A percentile compares a stretch with the other conserved stretches of the same genome.
Evolutionary conservation across 2,797 vertebrate genomes (phyloP).

Genomic region (Sylvia borin): DNA sequence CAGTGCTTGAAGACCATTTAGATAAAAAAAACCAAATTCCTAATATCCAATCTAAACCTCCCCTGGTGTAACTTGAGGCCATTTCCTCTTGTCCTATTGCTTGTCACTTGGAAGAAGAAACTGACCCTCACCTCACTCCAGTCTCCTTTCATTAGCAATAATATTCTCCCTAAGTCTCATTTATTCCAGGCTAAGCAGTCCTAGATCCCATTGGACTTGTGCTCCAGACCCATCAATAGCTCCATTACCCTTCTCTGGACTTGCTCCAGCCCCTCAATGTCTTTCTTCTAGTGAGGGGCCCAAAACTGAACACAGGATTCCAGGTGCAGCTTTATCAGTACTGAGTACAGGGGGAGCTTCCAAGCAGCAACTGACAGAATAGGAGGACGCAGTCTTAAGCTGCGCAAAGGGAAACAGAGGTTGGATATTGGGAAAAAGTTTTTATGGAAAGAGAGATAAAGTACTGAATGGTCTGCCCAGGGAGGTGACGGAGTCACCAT

Average conservation of each 20-base stretch:
- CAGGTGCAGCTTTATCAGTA: not conserved
- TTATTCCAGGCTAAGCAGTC: not conserved
- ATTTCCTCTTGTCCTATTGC: not conserved
- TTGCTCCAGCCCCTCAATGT: not conserved
- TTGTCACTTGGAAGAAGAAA: not conserved
- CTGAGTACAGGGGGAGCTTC: not conserved
- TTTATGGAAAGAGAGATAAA: not conserved
- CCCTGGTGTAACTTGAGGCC: not conserved
- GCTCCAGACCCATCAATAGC: not conserved
- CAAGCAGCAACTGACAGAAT: not conserved
- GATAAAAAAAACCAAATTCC: not conserved
- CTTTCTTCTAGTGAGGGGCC: not conserved
- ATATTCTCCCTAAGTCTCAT: not conserved
- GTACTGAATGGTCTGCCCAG: not conserved
- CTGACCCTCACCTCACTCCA: not conserved
- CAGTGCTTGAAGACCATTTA: not conserved
- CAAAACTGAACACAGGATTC: not conserved
- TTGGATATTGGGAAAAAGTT: too few species aligned
- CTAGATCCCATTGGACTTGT: not conserved
- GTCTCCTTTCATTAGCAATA: not conserved
- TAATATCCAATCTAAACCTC: not conserved
- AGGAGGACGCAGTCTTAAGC: not conserved
- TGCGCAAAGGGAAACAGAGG: not conserved
- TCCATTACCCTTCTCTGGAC: not conserved
- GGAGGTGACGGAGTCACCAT: not conserved